Evolutionary conservation across 2,797 vertebrate genomes (phyloP).

Genomic region (Holocentrus rufus): DNA sequence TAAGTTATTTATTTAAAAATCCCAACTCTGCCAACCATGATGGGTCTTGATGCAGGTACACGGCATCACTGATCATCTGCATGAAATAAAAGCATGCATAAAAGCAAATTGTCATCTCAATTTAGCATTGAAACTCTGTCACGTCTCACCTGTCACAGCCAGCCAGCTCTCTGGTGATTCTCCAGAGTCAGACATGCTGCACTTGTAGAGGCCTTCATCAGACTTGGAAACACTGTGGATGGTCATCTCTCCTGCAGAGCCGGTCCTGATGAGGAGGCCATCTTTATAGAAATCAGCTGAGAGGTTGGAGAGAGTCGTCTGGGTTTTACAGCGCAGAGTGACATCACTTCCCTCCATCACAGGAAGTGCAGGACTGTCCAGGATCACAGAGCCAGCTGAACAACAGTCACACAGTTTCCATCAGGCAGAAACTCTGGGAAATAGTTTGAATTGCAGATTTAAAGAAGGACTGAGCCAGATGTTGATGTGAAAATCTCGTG

Average conservation of each 20-base stretch:
- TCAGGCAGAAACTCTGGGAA: too few relatives aligned
- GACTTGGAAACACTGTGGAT: slow-evolving; percentile 1
- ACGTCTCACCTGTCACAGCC: slow-evolving; percentile 48
- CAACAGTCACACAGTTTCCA: too few relatives aligned
- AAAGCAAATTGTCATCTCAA: too few relatives aligned
- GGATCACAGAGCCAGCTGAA: slow-evolving; percentile 40
- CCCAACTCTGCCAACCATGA: too few relatives aligned
- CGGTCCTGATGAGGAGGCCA: slow-evolving; percentile 7
- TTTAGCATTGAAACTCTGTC: too few relatives aligned
- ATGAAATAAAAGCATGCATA: too few relatives aligned
- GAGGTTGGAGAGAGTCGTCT: background rate
- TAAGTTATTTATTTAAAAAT: too few relatives aligned
- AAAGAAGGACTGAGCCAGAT: too few relatives aligned
- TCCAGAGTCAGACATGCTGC: slow-evolving; percentile 28
- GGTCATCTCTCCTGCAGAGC: slow-evolving; percentile 36
- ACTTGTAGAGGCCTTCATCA: slow-evolving; percentile 65
- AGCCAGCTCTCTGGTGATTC: slow-evolving; percentile 55
- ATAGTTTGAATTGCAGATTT: too few relatives aligned
- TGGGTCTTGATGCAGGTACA: too few relatives aligned
- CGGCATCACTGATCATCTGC: too few relatives aligned
- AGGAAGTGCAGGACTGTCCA: slow-evolving; percentile 53
- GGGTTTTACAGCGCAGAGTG: slow-evolving; percentile 46
- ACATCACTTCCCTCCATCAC: slow-evolving; percentile 38
- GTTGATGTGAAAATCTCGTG: too few relatives aligned
- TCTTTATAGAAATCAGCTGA: slow-evolving; percentile 60